These are phyloP conservation scores for Phymatocera aterrima DNA, from an alignment of 2,888 invertebrate genomes.

Conservation along the genomic window DNA sequence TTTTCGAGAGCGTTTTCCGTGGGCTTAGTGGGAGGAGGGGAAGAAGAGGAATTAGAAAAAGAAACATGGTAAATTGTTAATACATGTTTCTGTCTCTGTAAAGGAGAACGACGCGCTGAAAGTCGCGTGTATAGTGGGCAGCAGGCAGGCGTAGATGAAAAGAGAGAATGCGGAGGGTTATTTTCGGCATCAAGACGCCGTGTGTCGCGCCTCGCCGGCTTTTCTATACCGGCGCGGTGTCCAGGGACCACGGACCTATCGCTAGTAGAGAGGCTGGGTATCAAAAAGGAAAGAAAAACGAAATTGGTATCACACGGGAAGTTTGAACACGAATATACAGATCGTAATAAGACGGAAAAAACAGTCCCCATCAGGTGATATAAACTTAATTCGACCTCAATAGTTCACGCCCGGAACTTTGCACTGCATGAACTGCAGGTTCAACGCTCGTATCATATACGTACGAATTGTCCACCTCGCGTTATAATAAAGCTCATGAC, in stretches of 20 bases:
- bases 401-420: neutral
- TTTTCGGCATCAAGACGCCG: conserved; percentile 65
- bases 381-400: neutral
- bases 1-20: too few relatives aligned
- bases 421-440: neutral
- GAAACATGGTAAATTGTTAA: conserved; percentile 14
- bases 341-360: neutral
- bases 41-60: neutral
- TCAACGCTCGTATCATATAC: conserved; percentile 1
- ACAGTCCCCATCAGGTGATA: neutral
- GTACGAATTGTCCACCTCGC: neutral
- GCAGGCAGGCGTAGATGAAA: conserved; percentile 52
- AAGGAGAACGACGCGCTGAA: conserved; percentile 38
- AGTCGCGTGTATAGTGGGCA: neutral
- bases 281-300: neutral
- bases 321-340: conserved; percentile 5
- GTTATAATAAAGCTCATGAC: neutral
- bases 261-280: neutral
- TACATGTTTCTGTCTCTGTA: conserved; percentile 28
- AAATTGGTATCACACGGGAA: neutral
- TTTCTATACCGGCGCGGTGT: conserved; percentile 42
- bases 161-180: conserved; percentile 65
- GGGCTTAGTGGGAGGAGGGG: too few relatives aligned
- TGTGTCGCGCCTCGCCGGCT: conserved; percentile 59
- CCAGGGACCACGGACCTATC: conserved; percentile 38